phyloP scores from a whole-genome alignment of 2,888 invertebrate species.

The Mesopsocus fuscifrons region DNA sequence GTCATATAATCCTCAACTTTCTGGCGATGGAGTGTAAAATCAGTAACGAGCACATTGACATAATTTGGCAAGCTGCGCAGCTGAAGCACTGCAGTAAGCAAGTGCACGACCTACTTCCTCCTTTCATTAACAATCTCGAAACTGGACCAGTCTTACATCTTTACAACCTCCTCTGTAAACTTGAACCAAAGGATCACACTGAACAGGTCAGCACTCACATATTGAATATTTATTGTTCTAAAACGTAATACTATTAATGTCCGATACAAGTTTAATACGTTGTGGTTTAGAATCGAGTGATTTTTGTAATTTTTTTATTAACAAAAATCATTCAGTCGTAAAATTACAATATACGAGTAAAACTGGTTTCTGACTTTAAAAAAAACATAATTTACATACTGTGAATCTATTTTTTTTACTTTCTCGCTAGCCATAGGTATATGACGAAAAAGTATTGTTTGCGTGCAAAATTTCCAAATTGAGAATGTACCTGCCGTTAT shows the following conservation, averaged over 20 bases:
- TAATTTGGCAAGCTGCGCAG: slow-evolving; percentile 90
- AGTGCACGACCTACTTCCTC: slow-evolving; percentile 76
- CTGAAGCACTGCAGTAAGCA: slow-evolving; percentile 88
- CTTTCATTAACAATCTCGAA: slow-evolving; percentile 76
- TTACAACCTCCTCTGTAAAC: slow-evolving; percentile 63
- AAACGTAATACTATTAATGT: slow-evolving; percentile 12
- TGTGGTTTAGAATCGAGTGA: too few species aligned
- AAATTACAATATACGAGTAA: too few species aligned
- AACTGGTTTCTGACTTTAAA: too few species aligned
- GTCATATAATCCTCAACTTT: slow-evolving; percentile 82
- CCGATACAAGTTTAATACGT: too few species aligned
- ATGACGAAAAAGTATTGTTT: too few species aligned
- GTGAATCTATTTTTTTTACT: too few species aligned
- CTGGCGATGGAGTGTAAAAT: slow-evolving; percentile 82
- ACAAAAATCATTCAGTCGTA: too few species aligned
- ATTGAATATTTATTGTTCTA: slow-evolving; percentile 2
- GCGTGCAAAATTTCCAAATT: too few species aligned
- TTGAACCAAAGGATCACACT: slow-evolving; percentile 82
- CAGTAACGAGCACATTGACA: slow-evolving; percentile 74
- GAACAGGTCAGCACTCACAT: slow-evolving; percentile 43
- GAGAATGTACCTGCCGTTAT: too few species aligned
- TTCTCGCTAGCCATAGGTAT: too few species aligned
- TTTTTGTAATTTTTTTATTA: too few species aligned
- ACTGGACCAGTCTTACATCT: slow-evolving; percentile 76
- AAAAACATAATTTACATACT: too few species aligned